These are phyloP conservation scores for Hyaena hyaena DNA, from an alignment of 2,113 vertebrate species.

Conservation along the genomic window DNA sequence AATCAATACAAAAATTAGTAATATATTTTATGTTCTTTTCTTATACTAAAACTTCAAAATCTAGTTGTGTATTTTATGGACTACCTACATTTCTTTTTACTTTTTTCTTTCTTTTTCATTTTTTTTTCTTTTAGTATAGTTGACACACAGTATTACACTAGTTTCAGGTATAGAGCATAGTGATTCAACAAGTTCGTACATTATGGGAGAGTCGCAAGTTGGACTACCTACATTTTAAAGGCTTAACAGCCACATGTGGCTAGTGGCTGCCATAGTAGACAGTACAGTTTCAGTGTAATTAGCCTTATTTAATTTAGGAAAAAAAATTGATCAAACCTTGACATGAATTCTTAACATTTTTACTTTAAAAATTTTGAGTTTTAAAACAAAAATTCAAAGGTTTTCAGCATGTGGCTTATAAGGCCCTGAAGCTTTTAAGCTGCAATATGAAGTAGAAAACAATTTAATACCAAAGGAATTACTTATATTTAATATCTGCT, in stretches of 20 bases:
- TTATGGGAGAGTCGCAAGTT: not conserved
- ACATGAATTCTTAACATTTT: not conserved
- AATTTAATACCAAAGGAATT: constrained; percentile 25
- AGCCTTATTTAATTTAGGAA: not conserved
- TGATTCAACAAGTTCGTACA: not conserved
- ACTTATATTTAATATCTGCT: constrained; percentile 40
- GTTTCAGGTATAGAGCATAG: not conserved
- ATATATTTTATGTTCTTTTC: not conserved
- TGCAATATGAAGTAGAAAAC: constrained; percentile 2
- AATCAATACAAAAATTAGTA: constrained; percentile 3
- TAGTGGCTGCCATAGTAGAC: not conserved
- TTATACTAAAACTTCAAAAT: not conserved
- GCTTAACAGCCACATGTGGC: not conserved
- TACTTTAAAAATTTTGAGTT: constrained; percentile 4
- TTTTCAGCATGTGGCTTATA: not conserved
- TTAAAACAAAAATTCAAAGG: not conserved
- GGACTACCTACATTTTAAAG: not conserved
- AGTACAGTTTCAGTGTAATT: not conserved
- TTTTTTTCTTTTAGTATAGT: not conserved
- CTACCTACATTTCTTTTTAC: not conserved
- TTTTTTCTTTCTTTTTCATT: not conserved
- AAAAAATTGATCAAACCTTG: not conserved
- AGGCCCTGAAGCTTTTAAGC: not conserved
- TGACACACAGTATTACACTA: not conserved
- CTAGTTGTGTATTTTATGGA: not conserved